These are phyloP conservation scores for Euphonia xanthogaster DNA, from an alignment of 2,797 vertebrate genomes.

Conservation along the genomic window DNA sequence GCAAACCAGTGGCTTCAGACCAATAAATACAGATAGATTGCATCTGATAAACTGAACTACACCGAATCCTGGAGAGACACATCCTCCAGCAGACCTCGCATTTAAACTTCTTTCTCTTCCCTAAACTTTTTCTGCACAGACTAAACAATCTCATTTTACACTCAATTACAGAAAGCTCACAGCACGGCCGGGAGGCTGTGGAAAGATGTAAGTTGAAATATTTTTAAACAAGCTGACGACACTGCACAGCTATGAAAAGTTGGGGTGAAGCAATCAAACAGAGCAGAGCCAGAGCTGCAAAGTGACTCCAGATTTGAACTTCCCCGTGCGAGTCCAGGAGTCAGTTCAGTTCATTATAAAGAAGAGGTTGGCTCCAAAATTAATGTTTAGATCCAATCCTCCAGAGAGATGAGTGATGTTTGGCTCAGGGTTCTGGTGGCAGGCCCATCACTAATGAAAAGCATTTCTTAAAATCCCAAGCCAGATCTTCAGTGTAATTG, in stretches of 20 bases:
- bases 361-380: slow-evolving; percentile 51
- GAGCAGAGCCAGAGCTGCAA: slow-evolving; percentile 41
- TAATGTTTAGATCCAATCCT: slow-evolving; percentile 48
- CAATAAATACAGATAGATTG: not conserved
- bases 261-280: slow-evolving; percentile 37
- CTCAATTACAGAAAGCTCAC: slow-evolving; percentile 13
- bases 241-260: slow-evolving; percentile 33
- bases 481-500: slow-evolving; percentile 47
- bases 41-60: not conserved
- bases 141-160: slow-evolving; percentile 62
- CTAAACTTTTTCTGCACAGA: slow-evolving; percentile 24
- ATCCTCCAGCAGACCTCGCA: not conserved
- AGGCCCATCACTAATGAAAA: slow-evolving; percentile 56
- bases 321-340: not conserved
- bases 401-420: slow-evolving; percentile 45
- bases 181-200: not conserved
- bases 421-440: slow-evolving; percentile 53
- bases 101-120: not conserved
- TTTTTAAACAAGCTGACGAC: slow-evolving; percentile 54
- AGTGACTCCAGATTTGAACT: slow-evolving; percentile 60
- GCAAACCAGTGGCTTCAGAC: not conserved
- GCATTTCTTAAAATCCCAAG: slow-evolving; percentile 42
- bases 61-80: rapidly evolving
- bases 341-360: slow-evolving; percentile 54
- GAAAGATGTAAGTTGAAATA: slow-evolving; percentile 41